Base-by-base conservation (phyloP, 2,113 vertebrate genomes). In the Eubucco bourcierii region DNA sequence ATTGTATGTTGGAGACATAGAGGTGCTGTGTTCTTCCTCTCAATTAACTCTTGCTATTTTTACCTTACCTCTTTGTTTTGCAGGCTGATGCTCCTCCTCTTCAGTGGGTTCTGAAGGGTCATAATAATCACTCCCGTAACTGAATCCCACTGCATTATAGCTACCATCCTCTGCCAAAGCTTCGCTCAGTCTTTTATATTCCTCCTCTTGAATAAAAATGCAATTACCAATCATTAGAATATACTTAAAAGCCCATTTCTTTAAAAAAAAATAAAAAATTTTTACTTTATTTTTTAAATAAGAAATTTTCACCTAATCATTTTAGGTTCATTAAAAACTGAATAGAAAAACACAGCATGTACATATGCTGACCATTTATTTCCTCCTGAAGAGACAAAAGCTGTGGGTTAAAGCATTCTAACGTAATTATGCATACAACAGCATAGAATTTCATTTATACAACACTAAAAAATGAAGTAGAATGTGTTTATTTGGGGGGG, bases 101-200 rank as follows among this genome's bases (percentile, higher is more conserved):
- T 99, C 99, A 1, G 99, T 99, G 31, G 99, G 99, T 89, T 99
- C 98, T 9, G 99, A 99, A 19, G 99, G 99, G 96, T 99, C 99
- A 12, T 99, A 99, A 95, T 99, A 99, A 95, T 99, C 99, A 10
- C 99, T 99, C 15, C 98, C 99, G 68, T 99, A 99, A 27, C 98
- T 98, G 96, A 99, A 99, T 28, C 98, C 99, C 96, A 99, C 99
- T 4, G 99, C 98, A 24, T 98, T 99, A 93, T 99, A 99, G 89
- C 97, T 97, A 33, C 99, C 99, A 93, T 99, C 99, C 85, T 99
- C 99, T 1, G 99, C 99, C 86, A 99, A 97, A 27, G 99, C 99
- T 96, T 99, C 99, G 59, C 98, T 99, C 96, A 99, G 96, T 72
- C 99, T 98, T 95, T 99, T 99, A 95, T 99, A 99, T 98, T 99